These are phyloP conservation scores for Spodoptera picta DNA, from an alignment of 2,888 invertebrate genomes.

Conservation along the genomic window DNA sequence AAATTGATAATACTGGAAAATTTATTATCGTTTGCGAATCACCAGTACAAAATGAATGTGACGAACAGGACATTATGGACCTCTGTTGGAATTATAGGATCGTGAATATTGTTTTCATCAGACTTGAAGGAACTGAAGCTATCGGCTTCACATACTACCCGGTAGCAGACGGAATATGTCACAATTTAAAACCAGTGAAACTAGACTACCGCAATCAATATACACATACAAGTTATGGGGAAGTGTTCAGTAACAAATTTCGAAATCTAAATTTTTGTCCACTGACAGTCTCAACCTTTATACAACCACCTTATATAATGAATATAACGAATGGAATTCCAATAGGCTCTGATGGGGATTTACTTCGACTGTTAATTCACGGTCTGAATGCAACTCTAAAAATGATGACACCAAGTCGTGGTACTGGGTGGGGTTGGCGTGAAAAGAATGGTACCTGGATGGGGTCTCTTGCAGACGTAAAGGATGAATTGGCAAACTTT, in stretches of 20 bases:
- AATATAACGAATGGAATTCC: slow-evolving; percentile 65
- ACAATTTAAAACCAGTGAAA: slow-evolving; percentile 63
- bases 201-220: slow-evolving; percentile 40
- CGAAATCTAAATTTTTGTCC: slow-evolving; percentile 71
- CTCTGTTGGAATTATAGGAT: slow-evolving; percentile 74
- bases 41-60: slow-evolving; percentile 60
- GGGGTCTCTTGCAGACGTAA: slow-evolving; percentile 77
- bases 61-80: slow-evolving; percentile 66
- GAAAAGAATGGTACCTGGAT: slow-evolving; percentile 73
- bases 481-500: slow-evolving; percentile 75
- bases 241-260: slow-evolving; percentile 70
- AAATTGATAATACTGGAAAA: slow-evolving; percentile 75
- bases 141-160: slow-evolving; percentile 72
- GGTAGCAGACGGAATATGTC: slow-evolving; percentile 63
- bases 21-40: slow-evolving; percentile 76
- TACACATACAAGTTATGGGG: slow-evolving; percentile 38
- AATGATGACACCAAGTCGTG: slow-evolving; percentile 69
- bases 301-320: slow-evolving; percentile 73
- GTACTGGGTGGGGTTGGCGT: slow-evolving; percentile 75
- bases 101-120: slow-evolving; percentile 73
- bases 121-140: slow-evolving; percentile 45
- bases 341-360: slow-evolving; percentile 74
- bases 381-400: slow-evolving; percentile 71
- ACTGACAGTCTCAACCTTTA: slow-evolving; percentile 74
- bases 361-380: slow-evolving; percentile 68